phyloP scores from a whole-genome alignment of 2,888 invertebrate genomes.

The Dysmachus trigonus region DNA sequence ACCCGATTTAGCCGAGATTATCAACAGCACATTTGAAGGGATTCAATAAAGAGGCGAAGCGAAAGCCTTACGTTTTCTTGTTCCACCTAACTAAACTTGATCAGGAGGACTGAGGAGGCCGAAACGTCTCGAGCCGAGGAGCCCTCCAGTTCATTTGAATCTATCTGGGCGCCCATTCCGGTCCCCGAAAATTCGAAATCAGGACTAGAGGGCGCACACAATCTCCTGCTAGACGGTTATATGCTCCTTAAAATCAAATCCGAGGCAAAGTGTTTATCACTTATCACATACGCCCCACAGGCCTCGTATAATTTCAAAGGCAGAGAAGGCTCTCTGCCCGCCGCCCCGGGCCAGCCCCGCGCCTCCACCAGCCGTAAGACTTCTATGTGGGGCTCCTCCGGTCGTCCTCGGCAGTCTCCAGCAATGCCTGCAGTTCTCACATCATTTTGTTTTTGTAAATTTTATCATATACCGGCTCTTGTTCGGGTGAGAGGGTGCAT shows the following conservation, averaged over 20 bases:
- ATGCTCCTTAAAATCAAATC: constrained; percentile 41
- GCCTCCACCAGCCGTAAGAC: background rate
- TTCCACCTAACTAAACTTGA: constrained; percentile 2
- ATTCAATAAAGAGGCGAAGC: background rate
- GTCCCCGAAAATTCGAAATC: background rate
- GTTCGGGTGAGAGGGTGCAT: constrained; percentile 28
- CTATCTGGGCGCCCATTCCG: background rate
- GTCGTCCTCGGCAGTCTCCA: background rate
- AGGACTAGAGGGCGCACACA: background rate
- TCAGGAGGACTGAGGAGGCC: constrained; percentile 53
- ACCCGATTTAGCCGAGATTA: background rate
- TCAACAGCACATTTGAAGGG: background rate
- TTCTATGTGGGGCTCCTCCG: background rate
- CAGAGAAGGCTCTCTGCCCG: background rate
- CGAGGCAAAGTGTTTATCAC: constrained; percentile 37
- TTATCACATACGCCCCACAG: constrained; percentile 36
- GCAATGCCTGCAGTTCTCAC: constrained; percentile 17
- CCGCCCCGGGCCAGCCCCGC: background rate
- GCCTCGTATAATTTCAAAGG: constrained; percentile 9
- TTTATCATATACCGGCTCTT: background rate
- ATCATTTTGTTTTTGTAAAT: constrained; percentile 33
- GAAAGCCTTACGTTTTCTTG: background rate
- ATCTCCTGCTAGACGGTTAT: constrained; percentile 3
- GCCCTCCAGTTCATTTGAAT: constrained; percentile 25
- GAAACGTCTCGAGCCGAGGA: constrained; percentile 64